A percentile compares a stretch with the other conserved stretches of the same genome.
phyloP scores from a whole-genome alignment of 2,797 vertebrate species.

The Anabas testudineus region DNA sequence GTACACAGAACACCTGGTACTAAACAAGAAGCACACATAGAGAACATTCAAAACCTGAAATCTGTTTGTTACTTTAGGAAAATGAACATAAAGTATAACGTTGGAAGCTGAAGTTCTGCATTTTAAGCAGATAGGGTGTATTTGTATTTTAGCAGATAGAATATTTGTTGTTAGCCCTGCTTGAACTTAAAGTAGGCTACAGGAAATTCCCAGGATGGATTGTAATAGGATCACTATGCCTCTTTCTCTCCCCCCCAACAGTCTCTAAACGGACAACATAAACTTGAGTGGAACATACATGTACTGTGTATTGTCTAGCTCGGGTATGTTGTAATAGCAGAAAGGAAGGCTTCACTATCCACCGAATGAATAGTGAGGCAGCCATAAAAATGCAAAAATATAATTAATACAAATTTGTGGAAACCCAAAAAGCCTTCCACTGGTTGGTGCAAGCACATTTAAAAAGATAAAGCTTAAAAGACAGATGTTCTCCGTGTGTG shows the following conservation, averaged over 20 bases:
- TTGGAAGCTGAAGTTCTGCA: neutral
- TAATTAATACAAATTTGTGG: neutral
- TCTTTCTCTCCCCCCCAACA: neutral
- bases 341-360: too few species aligned
- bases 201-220: conserved; percentile 58
- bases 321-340: neutral
- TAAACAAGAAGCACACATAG: neutral
- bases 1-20: neutral
- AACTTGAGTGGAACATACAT: neutral
- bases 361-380: neutral
- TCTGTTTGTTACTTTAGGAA: neutral
- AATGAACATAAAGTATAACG: neutral
- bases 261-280: neutral
- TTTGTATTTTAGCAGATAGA: conserved; percentile 8
- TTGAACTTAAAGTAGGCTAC: conserved; percentile 37
- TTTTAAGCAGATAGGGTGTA: conserved; percentile 8
- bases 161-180: conserved; percentile 30
- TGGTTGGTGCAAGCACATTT: neutral
- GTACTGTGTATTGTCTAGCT: neutral
- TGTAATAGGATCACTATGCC: conserved; percentile 47
- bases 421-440: neutral
- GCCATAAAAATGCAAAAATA: neutral
- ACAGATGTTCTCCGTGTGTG: conserved; percentile 22
- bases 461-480: neutral
- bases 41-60: neutral